A percentile compares a stretch with the other conserved stretches of the same genome.
These are phyloP conservation scores for Leucosticte australis DNA, from an alignment of 2,113 vertebrate species.

Conservation along the genomic window DNA sequence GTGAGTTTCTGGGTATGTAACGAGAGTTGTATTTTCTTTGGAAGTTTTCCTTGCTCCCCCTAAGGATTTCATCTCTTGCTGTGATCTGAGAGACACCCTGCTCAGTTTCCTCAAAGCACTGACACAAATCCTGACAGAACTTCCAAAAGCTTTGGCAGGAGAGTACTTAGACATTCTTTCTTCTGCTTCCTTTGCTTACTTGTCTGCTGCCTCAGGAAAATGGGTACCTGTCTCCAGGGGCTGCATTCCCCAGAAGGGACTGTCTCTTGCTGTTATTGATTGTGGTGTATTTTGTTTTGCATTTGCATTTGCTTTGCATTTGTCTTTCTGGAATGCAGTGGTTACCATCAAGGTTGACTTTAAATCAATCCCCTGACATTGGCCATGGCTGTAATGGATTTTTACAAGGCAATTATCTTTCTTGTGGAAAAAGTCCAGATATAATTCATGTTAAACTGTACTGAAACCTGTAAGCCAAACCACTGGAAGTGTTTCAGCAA, in stretches of 20 bases:
- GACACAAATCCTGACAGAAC: not conserved
- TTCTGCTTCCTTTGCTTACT: not conserved
- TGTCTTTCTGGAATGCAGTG: not conserved
- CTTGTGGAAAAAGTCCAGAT: not conserved
- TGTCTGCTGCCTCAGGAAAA: not conserved
- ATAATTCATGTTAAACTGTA: not conserved
- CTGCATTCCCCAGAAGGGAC: not conserved
- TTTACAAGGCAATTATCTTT: not conserved
- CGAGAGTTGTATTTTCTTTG: not conserved
- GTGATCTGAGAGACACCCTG: not conserved
- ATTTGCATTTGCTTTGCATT: not conserved
- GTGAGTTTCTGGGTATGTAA: not conserved
- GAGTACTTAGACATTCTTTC: not conserved
- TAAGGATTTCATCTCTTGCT: not conserved
- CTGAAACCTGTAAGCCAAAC: not conserved
- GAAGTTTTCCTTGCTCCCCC: not conserved
- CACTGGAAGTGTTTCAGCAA: not conserved
- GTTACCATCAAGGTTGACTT: not conserved
- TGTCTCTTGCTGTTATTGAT: not conserved
- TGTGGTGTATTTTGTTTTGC: not conserved
- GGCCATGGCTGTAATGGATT: not conserved
- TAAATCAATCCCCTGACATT: not conserved
- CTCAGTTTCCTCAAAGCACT: not conserved
- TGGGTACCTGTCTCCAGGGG: not conserved
- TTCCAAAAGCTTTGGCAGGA: not conserved